Percentiles rank a stretch among this genome's conserved stretches.
Evolutionary conservation across 1,140 invertebrate genomes (phyloP).

Genomic region (Teleopsis dalmanni): DNA sequence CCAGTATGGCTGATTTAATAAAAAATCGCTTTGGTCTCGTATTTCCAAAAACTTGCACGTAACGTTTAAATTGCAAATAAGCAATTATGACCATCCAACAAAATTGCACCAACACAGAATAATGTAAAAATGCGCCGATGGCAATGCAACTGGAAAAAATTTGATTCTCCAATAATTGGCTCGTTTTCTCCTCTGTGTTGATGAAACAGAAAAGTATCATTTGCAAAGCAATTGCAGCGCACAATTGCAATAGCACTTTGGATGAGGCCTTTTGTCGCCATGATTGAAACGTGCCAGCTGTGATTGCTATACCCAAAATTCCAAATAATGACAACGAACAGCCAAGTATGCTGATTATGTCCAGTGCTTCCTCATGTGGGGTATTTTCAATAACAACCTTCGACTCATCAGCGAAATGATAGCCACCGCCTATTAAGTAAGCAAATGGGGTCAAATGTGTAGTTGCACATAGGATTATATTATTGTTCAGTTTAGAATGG

Average conservation of each 20-base stretch:
- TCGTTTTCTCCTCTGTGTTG: slow-evolving; percentile 40
- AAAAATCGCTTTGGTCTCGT: slow-evolving; percentile 47
- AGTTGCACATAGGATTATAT: slow-evolving; percentile 49
- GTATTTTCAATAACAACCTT: slow-evolving; percentile 21
- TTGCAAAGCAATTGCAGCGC: slow-evolving; percentile 50
- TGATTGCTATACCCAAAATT: slow-evolving; percentile 51
- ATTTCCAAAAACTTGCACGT: slow-evolving; percentile 51
- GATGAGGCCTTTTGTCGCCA: slow-evolving; percentile 56
- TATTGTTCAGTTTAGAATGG: slow-evolving; percentile 15
- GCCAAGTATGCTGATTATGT: slow-evolving; percentile 50
- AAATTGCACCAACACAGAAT: slow-evolving; percentile 53
- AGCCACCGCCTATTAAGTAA: slow-evolving; percentile 45
- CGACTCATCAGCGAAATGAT: slow-evolving; percentile 24
- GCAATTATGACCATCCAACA: slow-evolving; percentile 59
- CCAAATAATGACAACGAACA: slow-evolving; percentile 51
- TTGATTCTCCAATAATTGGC: slow-evolving; percentile 18
- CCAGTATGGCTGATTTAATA: slow-evolving; percentile 47
- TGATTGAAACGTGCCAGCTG: slow-evolving; percentile 49
- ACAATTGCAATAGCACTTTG: slow-evolving; percentile 53
- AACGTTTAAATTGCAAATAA: slow-evolving; percentile 54
- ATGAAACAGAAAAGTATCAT: slow-evolving; percentile 50
- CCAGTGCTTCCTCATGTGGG: slow-evolving; percentile 44
- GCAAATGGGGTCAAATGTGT: slow-evolving; percentile 56
- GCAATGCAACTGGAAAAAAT: slow-evolving; percentile 42
- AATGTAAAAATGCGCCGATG: slow-evolving; percentile 53